A percentile compares a stretch with the other conserved stretches of the same genome.
phyloP scores from a whole-genome alignment of 2,888 invertebrate genomes.

The Melangyna quadrimaculata region DNA sequence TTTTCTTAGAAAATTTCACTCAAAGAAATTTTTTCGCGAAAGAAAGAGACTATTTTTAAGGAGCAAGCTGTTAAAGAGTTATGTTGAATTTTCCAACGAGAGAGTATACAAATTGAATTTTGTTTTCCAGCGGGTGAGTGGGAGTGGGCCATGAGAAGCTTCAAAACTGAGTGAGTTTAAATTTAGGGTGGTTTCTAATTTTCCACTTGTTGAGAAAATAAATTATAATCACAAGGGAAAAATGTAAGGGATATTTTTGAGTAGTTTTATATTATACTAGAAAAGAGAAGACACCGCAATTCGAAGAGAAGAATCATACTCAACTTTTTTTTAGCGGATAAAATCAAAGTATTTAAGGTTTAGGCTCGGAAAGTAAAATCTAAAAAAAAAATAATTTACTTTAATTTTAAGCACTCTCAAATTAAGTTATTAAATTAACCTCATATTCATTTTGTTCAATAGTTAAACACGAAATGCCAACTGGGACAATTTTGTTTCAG shows the following conservation, averaged over 20 bases:
- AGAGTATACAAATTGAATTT: background rate
- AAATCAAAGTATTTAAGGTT: background rate
- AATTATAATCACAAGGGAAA: background rate
- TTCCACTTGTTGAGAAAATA: conserved; percentile 47
- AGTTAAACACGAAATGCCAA: too few species aligned
- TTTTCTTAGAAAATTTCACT: conserved; percentile 49
- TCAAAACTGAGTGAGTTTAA: conserved; percentile 1
- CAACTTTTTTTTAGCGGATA: background rate
- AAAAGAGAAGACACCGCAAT: background rate
- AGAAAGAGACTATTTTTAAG: background rate
- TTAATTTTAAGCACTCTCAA: too few species aligned
- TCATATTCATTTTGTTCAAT: too few species aligned
- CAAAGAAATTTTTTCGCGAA: conserved; percentile 1
- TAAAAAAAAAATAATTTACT: too few species aligned
- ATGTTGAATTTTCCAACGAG: background rate
- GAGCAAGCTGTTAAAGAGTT: background rate
- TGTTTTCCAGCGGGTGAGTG: conserved; percentile 1
- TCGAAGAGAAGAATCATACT: background rate
- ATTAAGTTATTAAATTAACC: too few species aligned
- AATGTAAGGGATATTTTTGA: background rate
- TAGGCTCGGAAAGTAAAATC: too few species aligned
- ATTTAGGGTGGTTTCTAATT: background rate
- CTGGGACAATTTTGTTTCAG: too few species aligned
- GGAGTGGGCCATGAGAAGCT: background rate
- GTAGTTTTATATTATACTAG: background rate